These are phyloP conservation scores for Macaca mulatta DNA, from an alignment of 2,113 vertebrate species.

Conservation along the genomic window DNA sequence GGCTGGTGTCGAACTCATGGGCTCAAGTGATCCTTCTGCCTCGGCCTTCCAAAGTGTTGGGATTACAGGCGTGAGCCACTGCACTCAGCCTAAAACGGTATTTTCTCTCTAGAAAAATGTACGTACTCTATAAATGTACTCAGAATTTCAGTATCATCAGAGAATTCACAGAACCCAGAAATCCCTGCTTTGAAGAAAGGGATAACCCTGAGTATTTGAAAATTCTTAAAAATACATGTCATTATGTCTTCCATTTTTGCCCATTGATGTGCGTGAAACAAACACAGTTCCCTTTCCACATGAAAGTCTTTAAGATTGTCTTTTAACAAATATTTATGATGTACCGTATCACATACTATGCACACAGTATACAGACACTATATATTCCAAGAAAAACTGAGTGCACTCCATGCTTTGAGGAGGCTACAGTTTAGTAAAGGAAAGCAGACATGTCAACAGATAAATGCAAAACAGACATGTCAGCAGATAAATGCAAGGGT, in stretches of 20 bases:
- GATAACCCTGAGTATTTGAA: neutral
- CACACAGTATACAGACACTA: neutral
- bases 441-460: neutral
- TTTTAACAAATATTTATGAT: neutral
- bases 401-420: neutral
- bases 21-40: too few relatives aligned
- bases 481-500: neutral
- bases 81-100: too few relatives aligned
- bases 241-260: neutral
- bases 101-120: constrained; percentile 23
- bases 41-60: too few relatives aligned
- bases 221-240: constrained; percentile 13
- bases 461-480: neutral
- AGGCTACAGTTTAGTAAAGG: neutral
- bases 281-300: neutral
- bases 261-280: neutral
- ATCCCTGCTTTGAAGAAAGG: neutral
- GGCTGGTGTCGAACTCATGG: too few relatives aligned
- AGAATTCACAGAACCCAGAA: constrained; percentile 13
- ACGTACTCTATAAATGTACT: neutral
- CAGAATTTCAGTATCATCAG: neutral
- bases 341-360: neutral
- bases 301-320: neutral
- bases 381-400: constrained; percentile 6
- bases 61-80: too few relatives aligned